phyloP scores from a whole-genome alignment of 2,888 invertebrate genomes.

The Argyresthia albistria region DNA sequence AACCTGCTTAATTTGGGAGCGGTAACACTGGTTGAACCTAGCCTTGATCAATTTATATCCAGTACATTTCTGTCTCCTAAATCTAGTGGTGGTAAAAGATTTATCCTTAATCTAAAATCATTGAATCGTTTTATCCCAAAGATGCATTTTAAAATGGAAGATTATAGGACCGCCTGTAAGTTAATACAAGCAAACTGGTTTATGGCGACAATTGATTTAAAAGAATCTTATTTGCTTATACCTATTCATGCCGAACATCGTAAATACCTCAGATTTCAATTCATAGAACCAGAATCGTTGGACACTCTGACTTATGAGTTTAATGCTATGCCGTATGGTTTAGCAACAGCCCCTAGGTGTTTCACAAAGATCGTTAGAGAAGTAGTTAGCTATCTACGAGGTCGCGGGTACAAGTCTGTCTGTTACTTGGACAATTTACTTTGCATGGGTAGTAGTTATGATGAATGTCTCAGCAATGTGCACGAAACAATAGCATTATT shows the following conservation, averaged over 20 bases:
- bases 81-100: too few relatives aligned
- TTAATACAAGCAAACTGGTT: not conserved
- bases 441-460: not conserved
- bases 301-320: not conserved
- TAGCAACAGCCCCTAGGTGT: not conserved
- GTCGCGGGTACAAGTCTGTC: not conserved
- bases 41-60: not conserved
- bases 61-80: too few relatives aligned
- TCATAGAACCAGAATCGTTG: not conserved
- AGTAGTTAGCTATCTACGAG: not conserved
- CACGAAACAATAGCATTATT: too few relatives aligned
- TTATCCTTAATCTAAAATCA: too few relatives aligned
- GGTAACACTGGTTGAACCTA: not conserved
- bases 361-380: not conserved
- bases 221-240: slow-evolving; percentile 1
- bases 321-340: not conserved
- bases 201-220: not conserved
- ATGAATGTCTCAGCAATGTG: too few relatives aligned
- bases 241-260: not conserved
- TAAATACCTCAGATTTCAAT: slow-evolving; percentile 4
- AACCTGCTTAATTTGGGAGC: not conserved
- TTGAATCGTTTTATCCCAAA: not conserved
- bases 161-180: not conserved
- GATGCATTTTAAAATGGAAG: slow-evolving; percentile 4
- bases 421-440: not conserved